Percentiles rank a stretch among this genome's conserved stretches.
These are phyloP conservation scores for Acromyrmex charruanus DNA, from an alignment of 1,140 invertebrate species.

Conservation along the genomic window DNA sequence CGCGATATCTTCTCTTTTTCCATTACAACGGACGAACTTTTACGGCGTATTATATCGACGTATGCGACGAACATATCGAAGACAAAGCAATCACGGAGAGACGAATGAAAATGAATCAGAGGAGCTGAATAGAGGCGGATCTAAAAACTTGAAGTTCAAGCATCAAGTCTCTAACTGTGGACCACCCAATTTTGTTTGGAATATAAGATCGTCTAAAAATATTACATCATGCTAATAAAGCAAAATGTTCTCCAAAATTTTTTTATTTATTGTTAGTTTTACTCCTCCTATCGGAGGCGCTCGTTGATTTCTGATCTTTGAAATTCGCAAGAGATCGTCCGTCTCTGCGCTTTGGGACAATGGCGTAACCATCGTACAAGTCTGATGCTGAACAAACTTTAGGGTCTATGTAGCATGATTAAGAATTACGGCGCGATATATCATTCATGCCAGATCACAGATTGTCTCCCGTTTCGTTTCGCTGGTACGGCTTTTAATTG, in stretches of 20 bases:
- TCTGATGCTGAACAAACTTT: neutral
- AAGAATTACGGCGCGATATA: conserved; percentile 34
- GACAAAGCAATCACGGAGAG: conserved; percentile 8
- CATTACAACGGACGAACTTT: conserved; percentile 41
- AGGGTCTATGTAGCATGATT: neutral
- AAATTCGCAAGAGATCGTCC: neutral
- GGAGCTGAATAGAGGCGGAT: neutral
- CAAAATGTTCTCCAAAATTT: neutral
- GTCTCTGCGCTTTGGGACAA: neutral
- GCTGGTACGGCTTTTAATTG: conserved; percentile 46
- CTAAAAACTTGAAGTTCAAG: neutral
- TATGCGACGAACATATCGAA: conserved; percentile 25
- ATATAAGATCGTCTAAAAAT: neutral
- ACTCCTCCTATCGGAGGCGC: neutral
- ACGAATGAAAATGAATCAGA: conserved; percentile 8
- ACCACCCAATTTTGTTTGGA: neutral
- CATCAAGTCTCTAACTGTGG: neutral
- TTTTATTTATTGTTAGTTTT: neutral
- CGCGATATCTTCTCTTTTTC: conserved; percentile 37
- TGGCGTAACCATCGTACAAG: conserved; percentile 11
- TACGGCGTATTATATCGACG: conserved; percentile 55
- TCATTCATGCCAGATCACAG: conserved; percentile 40
- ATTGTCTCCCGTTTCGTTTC: conserved; percentile 57
- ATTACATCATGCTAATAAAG: neutral
- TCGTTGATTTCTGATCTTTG: neutral